Evolutionary conservation across 2,113 vertebrate genomes (phyloP).

Genomic region (Otolemur garnettii): DNA sequence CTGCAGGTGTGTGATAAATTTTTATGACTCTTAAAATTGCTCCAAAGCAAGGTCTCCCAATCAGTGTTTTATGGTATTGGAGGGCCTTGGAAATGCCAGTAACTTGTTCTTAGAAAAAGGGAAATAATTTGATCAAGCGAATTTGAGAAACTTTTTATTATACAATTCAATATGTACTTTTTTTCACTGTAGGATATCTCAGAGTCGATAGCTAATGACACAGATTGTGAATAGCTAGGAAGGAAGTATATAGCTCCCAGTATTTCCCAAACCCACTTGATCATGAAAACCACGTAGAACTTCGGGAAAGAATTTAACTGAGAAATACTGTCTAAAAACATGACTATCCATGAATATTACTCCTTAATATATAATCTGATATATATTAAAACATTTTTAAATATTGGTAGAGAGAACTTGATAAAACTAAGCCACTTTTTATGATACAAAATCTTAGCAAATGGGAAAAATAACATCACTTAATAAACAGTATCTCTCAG

Average conservation of each 20-base stretch:
- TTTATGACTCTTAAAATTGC: not conserved
- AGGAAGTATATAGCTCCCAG: not conserved
- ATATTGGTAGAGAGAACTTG: not conserved
- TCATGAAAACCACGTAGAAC: not conserved
- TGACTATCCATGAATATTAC: not conserved
- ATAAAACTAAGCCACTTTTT: not conserved
- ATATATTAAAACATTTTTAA: not conserved
- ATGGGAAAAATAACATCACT: not conserved
- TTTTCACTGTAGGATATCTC: not conserved
- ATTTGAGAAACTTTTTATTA: conserved; percentile 1
- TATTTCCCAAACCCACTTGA: not conserved
- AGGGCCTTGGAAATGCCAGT: not conserved
- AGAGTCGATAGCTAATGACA: not conserved
- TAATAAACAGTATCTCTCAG: not conserved
- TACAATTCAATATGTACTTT: not conserved
- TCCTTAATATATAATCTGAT: not conserved
- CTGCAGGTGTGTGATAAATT: not conserved
- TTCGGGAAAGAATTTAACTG: not conserved
- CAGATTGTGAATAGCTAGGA: not conserved
- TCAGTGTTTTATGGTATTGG: not conserved
- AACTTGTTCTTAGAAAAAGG: not conserved
- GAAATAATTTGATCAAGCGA: not conserved
- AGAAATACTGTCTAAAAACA: not conserved
- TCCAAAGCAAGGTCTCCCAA: not conserved
- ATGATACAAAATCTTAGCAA: not conserved